These are phyloP conservation scores for Adoxophyes honmai DNA, from an alignment of 1,140 invertebrate species.

Conservation along the genomic window DNA sequence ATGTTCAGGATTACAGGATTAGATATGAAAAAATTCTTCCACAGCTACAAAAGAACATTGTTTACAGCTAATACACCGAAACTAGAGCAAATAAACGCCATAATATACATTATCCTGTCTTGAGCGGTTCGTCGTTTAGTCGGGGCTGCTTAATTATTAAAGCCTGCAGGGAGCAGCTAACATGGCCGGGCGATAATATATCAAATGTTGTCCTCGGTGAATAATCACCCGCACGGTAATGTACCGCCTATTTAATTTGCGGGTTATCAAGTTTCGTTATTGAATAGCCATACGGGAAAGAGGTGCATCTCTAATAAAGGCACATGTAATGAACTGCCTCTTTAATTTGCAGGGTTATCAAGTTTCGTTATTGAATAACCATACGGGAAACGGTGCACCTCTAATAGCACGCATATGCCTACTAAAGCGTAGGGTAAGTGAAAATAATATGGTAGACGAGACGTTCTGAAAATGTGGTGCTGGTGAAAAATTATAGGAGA, in stretches of 20 bases:
- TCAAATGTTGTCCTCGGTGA: constrained; percentile 12
- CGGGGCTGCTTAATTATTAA: constrained; percentile 6
- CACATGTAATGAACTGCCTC: neutral
- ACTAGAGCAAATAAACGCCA: neutral
- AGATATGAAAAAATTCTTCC: too few species aligned
- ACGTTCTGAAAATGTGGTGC: too few species aligned
- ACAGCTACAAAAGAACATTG: too few species aligned
- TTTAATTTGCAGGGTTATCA: constrained; percentile 3
- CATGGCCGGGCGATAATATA: constrained; percentile 2
- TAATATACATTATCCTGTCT: constrained; percentile 7
- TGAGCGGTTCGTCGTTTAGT: neutral
- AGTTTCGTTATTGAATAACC: too few species aligned
- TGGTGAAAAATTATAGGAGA: too few species aligned
- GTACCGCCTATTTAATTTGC: constrained; percentile 4
- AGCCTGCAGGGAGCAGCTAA: neutral
- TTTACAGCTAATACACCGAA: neutral
- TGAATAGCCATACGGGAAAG: neutral
- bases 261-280: neutral
- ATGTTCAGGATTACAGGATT: too few species aligned
- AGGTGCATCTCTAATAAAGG: too few species aligned
- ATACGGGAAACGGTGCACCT: too few species aligned
- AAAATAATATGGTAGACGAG: too few species aligned
- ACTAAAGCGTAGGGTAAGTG: too few species aligned
- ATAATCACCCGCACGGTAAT: constrained; percentile 3
- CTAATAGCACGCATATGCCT: too few species aligned